Base-by-base conservation (phyloP, 2,797 vertebrate species). In the Rhynchonycteris naso region DNA sequence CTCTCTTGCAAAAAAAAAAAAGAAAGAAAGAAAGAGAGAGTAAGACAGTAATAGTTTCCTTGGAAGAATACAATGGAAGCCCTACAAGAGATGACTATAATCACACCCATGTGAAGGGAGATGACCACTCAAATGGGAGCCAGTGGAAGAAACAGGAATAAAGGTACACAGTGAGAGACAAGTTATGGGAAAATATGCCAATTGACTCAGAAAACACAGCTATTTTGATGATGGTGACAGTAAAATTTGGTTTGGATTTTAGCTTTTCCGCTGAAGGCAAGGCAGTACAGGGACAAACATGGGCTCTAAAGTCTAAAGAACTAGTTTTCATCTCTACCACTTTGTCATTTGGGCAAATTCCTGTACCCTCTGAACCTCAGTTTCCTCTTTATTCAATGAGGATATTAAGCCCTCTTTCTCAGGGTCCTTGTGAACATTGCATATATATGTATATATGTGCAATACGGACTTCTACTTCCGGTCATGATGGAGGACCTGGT, bases 191-290 rank as follows among this genome's bases (percentile, higher is more conserved):
- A 69, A 30, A 61, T 10, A 10, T 6, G 13, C 2, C 61, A 26
- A 59, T 2, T 52, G 71, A 18, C 65, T 74, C 50, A 43, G 83
- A 63, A 93, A 75, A 80, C 1, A 1, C 79, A 68, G 28, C 35
- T 61, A 1, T 33, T 58, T 66, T 8, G 22, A 33, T 69, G 47
- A 84, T 16, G 33, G 14, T 72, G n/a, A 35, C 1, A n/a, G 38
- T 30, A 72, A 91, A 58, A 78, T 30, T 76, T 50, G 3, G 52
- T 56, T 63, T 90, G 14, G 21, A 88, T 28, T 80, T 88, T 76
- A 88, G 61, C 87, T 94, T 47, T 38, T 54, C 90, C 59, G 30
- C n/a, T 26, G 56, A 81, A 56, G 74, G 47, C 26, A 56, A 33
- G 26, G 12, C 33, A 54, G 26, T 33, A 52, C 26, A 69, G 65